Percentiles rank a stretch among this genome's conserved stretches.
Conservation (phyloP, 2,888 invertebrate species). For the Apamea sordens region DNA sequence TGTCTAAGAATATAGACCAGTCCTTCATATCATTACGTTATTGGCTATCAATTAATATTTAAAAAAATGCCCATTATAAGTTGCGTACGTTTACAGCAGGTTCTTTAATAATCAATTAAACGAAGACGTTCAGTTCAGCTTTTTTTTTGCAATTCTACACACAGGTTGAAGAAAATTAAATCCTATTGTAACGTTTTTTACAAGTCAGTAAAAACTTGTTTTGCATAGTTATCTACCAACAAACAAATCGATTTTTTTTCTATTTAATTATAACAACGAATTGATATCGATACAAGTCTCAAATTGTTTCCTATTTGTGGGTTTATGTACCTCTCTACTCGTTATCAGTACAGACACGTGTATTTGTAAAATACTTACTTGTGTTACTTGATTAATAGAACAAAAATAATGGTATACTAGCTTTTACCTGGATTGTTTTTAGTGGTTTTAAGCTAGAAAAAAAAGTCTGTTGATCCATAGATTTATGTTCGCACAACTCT, state of each 20-base stretch:
- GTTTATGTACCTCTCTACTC: neutral
- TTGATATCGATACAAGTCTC: slow-evolving; percentile 15
- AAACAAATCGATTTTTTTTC: slow-evolving; percentile 32
- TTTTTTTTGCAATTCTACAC: slow-evolving; percentile 14
- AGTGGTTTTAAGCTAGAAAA: too few relatives aligned
- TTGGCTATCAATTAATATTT: neutral
- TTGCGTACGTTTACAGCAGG: too few relatives aligned
- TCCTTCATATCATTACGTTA: neutral
- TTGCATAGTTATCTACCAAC: slow-evolving; percentile 39
- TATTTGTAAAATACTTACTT: neutral
- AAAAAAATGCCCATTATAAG: too few relatives aligned
- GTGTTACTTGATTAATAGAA: neutral
- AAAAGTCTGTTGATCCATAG: too few relatives aligned
- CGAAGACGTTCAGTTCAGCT: slow-evolving; percentile 5
- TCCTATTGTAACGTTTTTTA: slow-evolving; percentile 37
- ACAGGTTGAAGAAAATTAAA: slow-evolving; percentile 24
- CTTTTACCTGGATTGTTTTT: too few relatives aligned
- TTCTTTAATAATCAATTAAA: slow-evolving; percentile 16
- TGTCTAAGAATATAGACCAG: too few relatives aligned
- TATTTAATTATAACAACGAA: slow-evolving; percentile 5
- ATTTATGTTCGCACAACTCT: too few relatives aligned
- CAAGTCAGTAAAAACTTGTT: slow-evolving; percentile 39
- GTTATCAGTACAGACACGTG: neutral
- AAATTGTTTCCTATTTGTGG: slow-evolving; percentile 1
- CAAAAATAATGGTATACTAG: too few relatives aligned